phyloP scores from a whole-genome alignment of 2,113 vertebrate genomes.

The Nibea albiflora region DNA sequence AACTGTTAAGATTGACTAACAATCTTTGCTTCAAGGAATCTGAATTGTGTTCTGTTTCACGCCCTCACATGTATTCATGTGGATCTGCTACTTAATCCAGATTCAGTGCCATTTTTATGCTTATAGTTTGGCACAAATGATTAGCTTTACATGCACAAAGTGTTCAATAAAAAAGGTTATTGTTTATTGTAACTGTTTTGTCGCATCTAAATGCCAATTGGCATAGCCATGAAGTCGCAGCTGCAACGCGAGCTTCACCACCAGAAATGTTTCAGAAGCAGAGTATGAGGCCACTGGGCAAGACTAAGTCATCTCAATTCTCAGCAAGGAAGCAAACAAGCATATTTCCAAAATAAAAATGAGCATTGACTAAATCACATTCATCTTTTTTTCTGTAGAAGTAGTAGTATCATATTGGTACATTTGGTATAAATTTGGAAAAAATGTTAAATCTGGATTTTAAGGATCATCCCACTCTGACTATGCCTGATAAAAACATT shows the following conservation, averaged over 20 bases:
- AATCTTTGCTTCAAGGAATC: slow-evolving; percentile 4
- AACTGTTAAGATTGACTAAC: slow-evolving; percentile 25
- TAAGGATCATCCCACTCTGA: not conserved
- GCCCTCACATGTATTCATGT: not conserved
- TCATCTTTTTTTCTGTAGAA: not conserved
- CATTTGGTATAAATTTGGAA: no score
- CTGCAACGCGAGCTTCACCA: no score
- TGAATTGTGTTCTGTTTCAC: not conserved
- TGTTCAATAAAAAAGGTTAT: not conserved
- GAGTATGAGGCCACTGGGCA: no score
- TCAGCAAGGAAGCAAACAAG: no score
- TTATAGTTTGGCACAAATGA: not conserved
- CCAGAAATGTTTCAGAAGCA: no score
- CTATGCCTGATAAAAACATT: not conserved
- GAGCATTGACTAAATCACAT: no score
- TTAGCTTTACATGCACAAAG: not conserved
- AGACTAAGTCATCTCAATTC: no score
- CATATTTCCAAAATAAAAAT: no score
- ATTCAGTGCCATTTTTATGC: not conserved
- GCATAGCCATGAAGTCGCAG: no score
- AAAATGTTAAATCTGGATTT: not conserved
- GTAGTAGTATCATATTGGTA: no score
- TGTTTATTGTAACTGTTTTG: not conserved
- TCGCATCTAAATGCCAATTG: no score
- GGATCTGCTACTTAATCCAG: not conserved